Evolutionary conservation across 2,113 vertebrate genomes (phyloP).

Genomic region (Ptychochromis oligacanthus): DNA sequence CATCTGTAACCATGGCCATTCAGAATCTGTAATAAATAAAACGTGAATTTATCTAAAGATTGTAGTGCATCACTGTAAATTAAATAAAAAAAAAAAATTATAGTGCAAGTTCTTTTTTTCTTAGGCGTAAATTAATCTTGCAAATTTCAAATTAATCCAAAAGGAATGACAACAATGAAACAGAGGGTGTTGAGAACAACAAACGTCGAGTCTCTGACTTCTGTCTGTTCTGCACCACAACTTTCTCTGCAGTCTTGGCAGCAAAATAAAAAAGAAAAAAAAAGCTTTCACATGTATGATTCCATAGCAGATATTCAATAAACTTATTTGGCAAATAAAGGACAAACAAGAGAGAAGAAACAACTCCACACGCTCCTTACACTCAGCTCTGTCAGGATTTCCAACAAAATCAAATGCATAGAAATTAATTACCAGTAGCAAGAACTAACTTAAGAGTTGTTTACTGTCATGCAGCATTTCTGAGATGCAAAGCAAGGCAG

Average conservation of each 20-base stretch:
- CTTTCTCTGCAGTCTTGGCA: constrained; percentile 66
- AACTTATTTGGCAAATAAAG: constrained; percentile 93
- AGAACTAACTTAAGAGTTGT: constrained; percentile 73
- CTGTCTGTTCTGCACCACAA: constrained; percentile 11
- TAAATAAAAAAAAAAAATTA: constrained; percentile 71
- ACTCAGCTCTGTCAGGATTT: constrained; percentile 75
- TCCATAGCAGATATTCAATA: constrained; percentile 80
- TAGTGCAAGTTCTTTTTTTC: constrained; percentile 92
- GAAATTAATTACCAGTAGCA: constrained; percentile 79
- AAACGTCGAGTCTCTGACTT: constrained; percentile 35
- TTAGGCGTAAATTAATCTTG: constrained; percentile 76
- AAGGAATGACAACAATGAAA: constrained; percentile 83
- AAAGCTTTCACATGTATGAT: constrained; percentile 81
- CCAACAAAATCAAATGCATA: constrained; percentile 88
- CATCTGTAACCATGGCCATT: constrained; percentile 94
- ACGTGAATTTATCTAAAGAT: constrained; percentile 88
- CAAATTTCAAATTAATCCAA: constrained; percentile 74
- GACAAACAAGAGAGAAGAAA: constrained; percentile 61
- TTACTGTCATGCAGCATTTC: constrained; percentile 91
- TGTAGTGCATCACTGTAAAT: constrained; percentile 96
- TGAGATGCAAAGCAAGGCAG: constrained; percentile 78
- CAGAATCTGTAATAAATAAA: constrained; percentile 93
- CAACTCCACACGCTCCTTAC: constrained; percentile 41
- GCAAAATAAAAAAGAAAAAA: constrained; percentile 67
- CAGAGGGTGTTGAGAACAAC: constrained; percentile 49